Evolutionary conservation across 2,888 invertebrate genomes (phyloP), one percentile per base, ranked within the genome.

Genomic region (Frankliniella fusca): DNA sequence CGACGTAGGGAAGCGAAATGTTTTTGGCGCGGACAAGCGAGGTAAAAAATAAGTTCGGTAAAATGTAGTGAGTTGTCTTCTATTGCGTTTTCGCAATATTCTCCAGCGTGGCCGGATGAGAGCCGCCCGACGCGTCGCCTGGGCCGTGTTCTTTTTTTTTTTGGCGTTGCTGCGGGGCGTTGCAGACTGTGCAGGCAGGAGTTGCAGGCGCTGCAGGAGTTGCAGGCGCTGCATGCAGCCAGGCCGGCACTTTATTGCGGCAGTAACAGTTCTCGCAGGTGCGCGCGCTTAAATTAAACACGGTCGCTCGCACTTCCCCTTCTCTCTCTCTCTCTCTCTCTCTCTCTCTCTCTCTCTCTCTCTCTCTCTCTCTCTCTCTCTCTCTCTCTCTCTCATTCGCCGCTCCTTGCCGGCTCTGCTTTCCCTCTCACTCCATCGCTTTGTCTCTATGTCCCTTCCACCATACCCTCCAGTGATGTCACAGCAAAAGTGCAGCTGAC

Each of bases 331-430:
- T 15, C 54, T 54, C 54, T 54, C 54, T 54, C 54, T 54, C 54
- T 54, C 54, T 54, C 54, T 54, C 54, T 54, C 54, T 54, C 54
- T 54, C 54, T 54, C 54, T 54, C 54, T 54, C 54, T 54, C 54
- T 54, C 54, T 54, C 54, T 54, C 54, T 54, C 54, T 54, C 54
- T 54, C 54, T 54, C 54, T 54, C 54, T 54, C 54, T 54, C 54
- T 54, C 54, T 54, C 54, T 54, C 54, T 54, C 54, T 50, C 50
- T 50, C 50, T 50, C 50, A 11, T 15, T 50, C 50, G 9, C 50
- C 15, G 10, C 15, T 15, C 15, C 50, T 50, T 15, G 10, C 50
- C 15, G 10, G 15, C 50, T 15, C 50, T 50, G 50, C 54, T 54
- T 8, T 54, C 54, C 8, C 54, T 54, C 54, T 54, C 54, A 5